Percentiles rank a stretch among this genome's conserved stretches.
Conservation (phyloP, 2,113 vertebrate genomes). For the Xiphophorus hellerii region DNA sequence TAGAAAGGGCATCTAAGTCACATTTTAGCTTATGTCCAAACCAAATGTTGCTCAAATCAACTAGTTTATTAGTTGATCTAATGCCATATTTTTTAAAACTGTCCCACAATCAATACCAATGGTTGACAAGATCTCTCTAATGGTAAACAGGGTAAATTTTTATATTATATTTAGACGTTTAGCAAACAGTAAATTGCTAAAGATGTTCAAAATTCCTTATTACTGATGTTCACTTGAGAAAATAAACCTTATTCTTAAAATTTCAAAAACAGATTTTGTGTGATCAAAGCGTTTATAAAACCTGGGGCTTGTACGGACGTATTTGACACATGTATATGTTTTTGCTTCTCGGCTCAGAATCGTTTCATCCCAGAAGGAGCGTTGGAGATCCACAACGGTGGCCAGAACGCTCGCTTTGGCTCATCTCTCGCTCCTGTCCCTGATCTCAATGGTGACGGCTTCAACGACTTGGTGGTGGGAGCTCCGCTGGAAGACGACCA, state of each 20-base stretch:
- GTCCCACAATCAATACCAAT: background rate
- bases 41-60: background rate
- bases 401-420: conserved; percentile 94
- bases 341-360: conserved; percentile 72
- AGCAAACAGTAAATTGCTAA: too few species aligned
- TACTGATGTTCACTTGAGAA: background rate
- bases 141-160: too few species aligned
- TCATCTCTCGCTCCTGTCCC: conserved; percentile 88
- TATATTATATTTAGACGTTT: too few species aligned
- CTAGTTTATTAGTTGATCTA: background rate
- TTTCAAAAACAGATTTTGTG: background rate
- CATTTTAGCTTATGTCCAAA: background rate
- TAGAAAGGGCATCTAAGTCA: background rate
- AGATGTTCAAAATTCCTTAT: background rate
- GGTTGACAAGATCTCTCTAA: background rate
- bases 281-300: background rate
- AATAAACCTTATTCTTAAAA: background rate
- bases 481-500: conserved; percentile 92
- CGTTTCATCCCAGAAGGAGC: conserved; percentile 84
- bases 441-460: conserved; percentile 93
- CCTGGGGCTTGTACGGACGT: background rate
- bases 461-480: conserved; percentile 91
- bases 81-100: background rate
- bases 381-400: conserved; percentile 83
- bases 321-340: background rate